phyloP scores from a whole-genome alignment of 2,113 vertebrate genomes.

The Otus sunia region DNA sequence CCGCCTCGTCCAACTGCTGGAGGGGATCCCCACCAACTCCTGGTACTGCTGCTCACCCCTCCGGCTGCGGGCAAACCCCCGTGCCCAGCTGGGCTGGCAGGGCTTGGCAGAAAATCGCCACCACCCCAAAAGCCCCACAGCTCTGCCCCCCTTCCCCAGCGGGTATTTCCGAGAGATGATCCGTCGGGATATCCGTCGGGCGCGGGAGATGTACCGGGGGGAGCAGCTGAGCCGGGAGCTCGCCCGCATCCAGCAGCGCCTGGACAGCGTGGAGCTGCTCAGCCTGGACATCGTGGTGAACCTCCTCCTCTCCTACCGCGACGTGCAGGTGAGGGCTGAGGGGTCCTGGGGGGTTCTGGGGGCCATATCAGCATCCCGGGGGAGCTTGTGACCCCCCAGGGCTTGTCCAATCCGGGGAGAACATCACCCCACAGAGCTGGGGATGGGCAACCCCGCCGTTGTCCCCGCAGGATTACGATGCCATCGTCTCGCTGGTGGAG shows the following conservation, averaged over 20 bases:
- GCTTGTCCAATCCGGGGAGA: background rate
- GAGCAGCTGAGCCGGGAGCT: conserved; percentile 81
- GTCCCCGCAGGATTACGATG: conserved; percentile 80
- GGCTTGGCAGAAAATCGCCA: background rate
- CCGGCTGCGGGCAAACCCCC: background rate
- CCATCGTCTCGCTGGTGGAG: conserved; percentile 87
- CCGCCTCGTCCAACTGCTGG: conserved; percentile 78
- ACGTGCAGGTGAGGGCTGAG: conserved; percentile 78
- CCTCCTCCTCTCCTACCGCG: conserved; percentile 87
- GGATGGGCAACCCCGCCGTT: too few species aligned
- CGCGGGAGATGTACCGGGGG: conserved; percentile 83
- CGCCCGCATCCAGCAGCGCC: conserved; percentile 81
- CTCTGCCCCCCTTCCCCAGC: conserved; percentile 34
- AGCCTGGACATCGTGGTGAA: conserved; percentile 89
- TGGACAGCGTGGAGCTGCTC: conserved; percentile 90
- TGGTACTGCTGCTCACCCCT: conserved; percentile 68
- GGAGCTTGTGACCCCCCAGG: background rate
- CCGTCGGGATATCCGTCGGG: conserved; percentile 83
- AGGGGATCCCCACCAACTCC: conserved; percentile 79
- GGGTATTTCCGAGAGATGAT: conserved; percentile 88
- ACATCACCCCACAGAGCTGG: accelerated
- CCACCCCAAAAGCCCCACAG: background rate
- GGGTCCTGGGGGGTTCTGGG: background rate
- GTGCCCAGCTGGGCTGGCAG: background rate
- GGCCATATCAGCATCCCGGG: accelerated